Base-by-base conservation (phyloP, 1,140 invertebrate species). In the Frieseomelitta varia region DNA sequence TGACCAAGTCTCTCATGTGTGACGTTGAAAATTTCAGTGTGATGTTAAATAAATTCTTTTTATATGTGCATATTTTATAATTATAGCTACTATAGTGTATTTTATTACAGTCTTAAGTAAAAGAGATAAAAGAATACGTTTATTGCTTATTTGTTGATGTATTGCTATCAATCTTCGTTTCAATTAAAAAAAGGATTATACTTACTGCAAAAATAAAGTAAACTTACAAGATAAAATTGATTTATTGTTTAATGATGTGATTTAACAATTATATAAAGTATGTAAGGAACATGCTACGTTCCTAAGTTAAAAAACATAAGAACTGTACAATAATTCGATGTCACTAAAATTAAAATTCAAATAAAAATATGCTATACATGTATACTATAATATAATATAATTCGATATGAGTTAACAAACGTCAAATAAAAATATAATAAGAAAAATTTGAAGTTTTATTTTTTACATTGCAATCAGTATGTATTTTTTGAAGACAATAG, bases 271-370 rank as follows among this genome's bases (percentile, higher is more conserved):
- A 68, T 86, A 82, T 84, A 85, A 84, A 90, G 91, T 85, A 90
- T 86, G 82, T 88, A 90, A 65, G 81, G 92, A 85, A 87, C 91
- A 87, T 71, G 89, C 76, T 53, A 71, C 73, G 76, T 72, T 91
- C 81, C 82, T 71, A 76, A 76, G 67, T 79, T 69, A 79, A 55
- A 47, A 75, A 63, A 82, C 69, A 71, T 67, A 79, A 85, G 67
- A 90, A 87, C 79, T 55, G 53, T 81, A 81, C 53, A 78, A 71
- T 78, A 78, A 84, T 67, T 80, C 15, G 84, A 27, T 55, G 55
- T 65, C 56, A n/a, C 47, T 84, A 55, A 30, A 80, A 53, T 55
- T 68, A 75, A 69, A 85, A 15, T 55, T 55, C 1, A 51, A 56
- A 74, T 17, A 71, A 30, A 67, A 67, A 79, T 58, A 61, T 51